A percentile compares a stretch with the other conserved stretches of the same genome.
These are phyloP conservation scores for Pituophis catenifer DNA, from an alignment of 2,113 vertebrate genomes.

Conservation along the genomic window DNA sequence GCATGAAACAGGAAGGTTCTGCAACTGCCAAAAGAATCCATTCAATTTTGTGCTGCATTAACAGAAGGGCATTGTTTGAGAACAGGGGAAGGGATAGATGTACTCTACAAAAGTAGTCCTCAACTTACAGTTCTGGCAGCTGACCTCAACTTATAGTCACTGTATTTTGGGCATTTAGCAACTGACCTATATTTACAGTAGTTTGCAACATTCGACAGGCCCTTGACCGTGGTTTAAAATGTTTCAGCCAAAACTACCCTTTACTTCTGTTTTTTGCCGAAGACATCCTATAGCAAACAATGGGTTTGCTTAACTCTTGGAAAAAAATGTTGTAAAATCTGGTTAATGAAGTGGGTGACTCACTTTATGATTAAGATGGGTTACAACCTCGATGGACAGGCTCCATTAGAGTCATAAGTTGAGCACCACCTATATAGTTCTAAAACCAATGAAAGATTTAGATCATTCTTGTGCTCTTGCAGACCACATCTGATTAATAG, in stretches of 20 bases:
- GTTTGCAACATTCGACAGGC: background rate
- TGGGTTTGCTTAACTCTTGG: background rate
- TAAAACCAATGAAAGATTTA: background rate
- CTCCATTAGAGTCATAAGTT: background rate
- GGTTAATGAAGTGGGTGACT: background rate
- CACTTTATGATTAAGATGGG: background rate
- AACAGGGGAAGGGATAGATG: background rate
- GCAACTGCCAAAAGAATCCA: background rate
- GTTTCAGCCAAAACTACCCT: background rate
- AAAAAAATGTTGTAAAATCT: background rate
- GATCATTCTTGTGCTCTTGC: background rate
- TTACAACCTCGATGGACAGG: background rate
- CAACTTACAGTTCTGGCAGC: background rate
- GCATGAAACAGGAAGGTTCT: background rate
- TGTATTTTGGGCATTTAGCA: background rate
- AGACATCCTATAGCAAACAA: background rate
- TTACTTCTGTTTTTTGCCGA: background rate
- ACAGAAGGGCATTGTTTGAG: background rate
- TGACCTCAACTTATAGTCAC: background rate
- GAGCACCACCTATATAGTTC: background rate
- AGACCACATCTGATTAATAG: background rate
- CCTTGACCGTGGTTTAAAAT: background rate
- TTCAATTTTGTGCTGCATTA: background rate
- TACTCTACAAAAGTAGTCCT: background rate
- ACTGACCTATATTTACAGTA: background rate